Conservation (phyloP, 2,797 vertebrate genomes). For the Selene dorsalis region DNA sequence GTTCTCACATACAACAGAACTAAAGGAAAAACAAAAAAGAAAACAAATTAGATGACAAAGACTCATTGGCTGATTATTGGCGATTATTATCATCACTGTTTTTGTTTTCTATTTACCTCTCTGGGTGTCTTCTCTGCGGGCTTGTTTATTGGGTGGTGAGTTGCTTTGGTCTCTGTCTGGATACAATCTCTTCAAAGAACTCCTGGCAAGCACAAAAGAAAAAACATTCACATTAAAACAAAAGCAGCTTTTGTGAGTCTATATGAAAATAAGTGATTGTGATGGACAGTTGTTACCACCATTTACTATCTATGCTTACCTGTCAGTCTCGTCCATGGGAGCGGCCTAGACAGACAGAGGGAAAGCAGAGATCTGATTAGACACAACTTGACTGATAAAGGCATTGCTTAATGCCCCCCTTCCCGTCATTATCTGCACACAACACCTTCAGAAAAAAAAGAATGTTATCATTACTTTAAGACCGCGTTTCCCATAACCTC, state of each 20-base stretch:
- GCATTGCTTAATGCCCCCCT: constrained; percentile 61
- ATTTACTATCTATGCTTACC: constrained; percentile 61
- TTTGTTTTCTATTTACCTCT: constrained; percentile 86
- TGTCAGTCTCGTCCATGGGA: constrained; percentile 84
- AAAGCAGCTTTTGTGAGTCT: background rate
- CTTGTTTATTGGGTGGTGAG: constrained; percentile 85
- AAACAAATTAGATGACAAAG: background rate
- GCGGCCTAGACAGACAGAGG: constrained; percentile 77
- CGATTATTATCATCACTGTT: no score
- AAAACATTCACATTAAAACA: constrained; percentile 33
- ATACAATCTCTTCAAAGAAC: constrained; percentile 89
- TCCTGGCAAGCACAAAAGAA: constrained; percentile 72
- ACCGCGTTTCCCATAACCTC: constrained; percentile 73
- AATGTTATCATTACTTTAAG: constrained; percentile 65
- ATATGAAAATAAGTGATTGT: background rate
- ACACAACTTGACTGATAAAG: constrained; percentile 52
- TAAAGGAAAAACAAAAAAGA: constrained; percentile 61
- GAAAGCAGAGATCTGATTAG: constrained; percentile 69
- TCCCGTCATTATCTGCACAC: constrained; percentile 23
- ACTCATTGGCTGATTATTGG: background rate
- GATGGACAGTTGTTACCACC: background rate
- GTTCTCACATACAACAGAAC: constrained; percentile 94
- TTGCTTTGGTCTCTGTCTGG: constrained; percentile 84
- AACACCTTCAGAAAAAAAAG: constrained; percentile 15
- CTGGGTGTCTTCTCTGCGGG: constrained; percentile 88